phyloP scores from a whole-genome alignment of 2,113 vertebrate species.

The Cyphomyrus plagiostoma region DNA sequence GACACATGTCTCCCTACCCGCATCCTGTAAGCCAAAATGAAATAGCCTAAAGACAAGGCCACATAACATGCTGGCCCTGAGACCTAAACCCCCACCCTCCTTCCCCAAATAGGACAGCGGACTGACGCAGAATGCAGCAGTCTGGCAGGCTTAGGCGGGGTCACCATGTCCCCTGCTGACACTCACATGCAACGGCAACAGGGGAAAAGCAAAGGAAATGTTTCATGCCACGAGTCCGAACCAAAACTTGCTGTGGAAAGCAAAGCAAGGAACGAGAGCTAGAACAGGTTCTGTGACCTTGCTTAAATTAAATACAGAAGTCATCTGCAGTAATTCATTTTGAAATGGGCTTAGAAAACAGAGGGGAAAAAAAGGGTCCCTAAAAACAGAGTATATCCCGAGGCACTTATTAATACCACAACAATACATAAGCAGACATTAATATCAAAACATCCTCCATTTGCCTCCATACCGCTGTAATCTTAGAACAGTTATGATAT shows the following conservation, averaged over 20 bases:
- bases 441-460: constrained; percentile 9
- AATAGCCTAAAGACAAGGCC: neutral
- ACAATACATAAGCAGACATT: neutral
- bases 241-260: constrained; percentile 13
- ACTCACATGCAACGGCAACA: neutral
- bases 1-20: constrained; percentile 81
- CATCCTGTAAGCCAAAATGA: constrained; percentile 65
- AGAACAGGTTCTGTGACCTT: constrained; percentile 9
- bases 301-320: neutral
- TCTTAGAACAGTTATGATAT: constrained; percentile 13
- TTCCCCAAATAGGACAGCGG: neutral
- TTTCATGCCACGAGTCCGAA: neutral
- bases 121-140: neutral
- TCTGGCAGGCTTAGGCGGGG: neutral
- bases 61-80: neutral
- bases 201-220: neutral
- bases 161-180: neutral
- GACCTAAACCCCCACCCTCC: neutral
- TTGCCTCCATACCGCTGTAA: neutral
- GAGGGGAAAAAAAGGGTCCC: neutral
- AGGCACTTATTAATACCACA: neutral
- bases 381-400: neutral
- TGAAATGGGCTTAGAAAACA: neutral
- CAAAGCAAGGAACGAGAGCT: neutral
- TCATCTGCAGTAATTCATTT: neutral